Percentiles rank a stretch among this genome's conserved stretches.
phyloP scores from a whole-genome alignment of 2,888 invertebrate species.

The Dexiosoma caninum region DNA sequence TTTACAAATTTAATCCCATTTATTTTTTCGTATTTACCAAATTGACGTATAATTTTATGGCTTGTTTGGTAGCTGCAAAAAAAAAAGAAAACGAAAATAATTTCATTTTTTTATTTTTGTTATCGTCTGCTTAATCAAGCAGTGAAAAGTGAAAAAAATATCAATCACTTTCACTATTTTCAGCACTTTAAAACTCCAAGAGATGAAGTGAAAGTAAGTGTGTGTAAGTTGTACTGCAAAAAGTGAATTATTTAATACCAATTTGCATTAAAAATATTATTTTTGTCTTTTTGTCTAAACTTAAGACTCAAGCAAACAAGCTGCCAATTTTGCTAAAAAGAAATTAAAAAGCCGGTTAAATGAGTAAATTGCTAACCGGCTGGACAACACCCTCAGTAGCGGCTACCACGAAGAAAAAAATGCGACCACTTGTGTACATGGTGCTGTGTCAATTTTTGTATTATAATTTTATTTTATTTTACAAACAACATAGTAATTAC shows the following conservation, averaged over 20 bases:
- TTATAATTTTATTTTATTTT: constrained; percentile 21
- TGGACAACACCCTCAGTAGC: too few species aligned
- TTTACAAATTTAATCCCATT: neutral
- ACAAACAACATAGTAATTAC: constrained; percentile 6
- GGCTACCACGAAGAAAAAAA: neutral
- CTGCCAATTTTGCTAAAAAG: constrained; percentile 13
- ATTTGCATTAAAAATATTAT: constrained; percentile 23
- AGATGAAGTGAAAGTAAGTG: constrained; percentile 32
- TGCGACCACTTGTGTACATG: neutral
- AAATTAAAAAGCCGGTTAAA: constrained; percentile 50
- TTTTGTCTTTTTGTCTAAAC: constrained; percentile 7
- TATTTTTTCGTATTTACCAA: neutral
- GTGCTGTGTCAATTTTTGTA: neutral
- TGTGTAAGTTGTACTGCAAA: constrained; percentile 26
- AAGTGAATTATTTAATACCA: constrained; percentile 40
- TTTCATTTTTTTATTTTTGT: constrained; percentile 4
- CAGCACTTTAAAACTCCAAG: constrained; percentile 4
- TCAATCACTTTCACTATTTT: constrained; percentile 55
- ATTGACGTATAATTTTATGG: neutral
- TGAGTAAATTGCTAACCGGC: constrained; percentile 26
- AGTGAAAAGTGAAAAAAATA: constrained; percentile 20
- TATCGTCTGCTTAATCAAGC: constrained; percentile 14
- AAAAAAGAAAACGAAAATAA: neutral
- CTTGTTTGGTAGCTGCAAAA: neutral
- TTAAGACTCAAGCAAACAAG: constrained; percentile 10